Evolutionary conservation across 1,140 invertebrate species (phyloP).

Genomic region (Lerema accius): DNA sequence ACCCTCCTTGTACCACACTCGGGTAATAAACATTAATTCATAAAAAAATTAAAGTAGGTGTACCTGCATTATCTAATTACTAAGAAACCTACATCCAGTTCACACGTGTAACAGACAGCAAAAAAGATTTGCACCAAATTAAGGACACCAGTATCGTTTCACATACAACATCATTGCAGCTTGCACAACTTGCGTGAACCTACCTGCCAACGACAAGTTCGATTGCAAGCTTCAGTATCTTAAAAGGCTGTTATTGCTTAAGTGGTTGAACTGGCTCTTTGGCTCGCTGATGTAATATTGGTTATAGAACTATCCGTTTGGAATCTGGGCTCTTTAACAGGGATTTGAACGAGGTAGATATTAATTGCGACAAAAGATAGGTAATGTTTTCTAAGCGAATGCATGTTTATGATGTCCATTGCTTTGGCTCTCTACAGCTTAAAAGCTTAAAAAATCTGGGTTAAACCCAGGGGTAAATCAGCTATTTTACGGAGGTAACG

Average conservation of each 20-base stretch:
- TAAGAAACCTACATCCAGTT: neutral
- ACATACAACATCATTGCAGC: slow-evolving; percentile 11
- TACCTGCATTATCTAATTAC: too few species aligned
- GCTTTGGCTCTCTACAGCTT: too few species aligned
- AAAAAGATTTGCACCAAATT: slow-evolving; percentile 7
- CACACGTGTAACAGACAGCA: neutral
- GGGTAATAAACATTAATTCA: too few species aligned
- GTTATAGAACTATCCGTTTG: neutral
- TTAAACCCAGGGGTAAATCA: too few species aligned
- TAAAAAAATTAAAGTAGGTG: too few species aligned
- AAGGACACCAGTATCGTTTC: neutral
- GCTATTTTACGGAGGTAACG: too few species aligned
- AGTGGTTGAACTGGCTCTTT: slow-evolving; percentile 22
- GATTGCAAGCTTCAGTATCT: slow-evolving; percentile 19
- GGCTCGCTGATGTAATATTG: slow-evolving; percentile 14
- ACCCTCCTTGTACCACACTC: too few species aligned
- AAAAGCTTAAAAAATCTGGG: too few species aligned
- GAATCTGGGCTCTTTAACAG: neutral
- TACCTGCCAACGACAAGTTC: slow-evolving; percentile 1
- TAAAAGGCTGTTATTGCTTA: slow-evolving; percentile 28
- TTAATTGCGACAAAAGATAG: too few species aligned
- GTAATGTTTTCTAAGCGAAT: too few species aligned
- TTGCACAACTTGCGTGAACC: slow-evolving; percentile 17
- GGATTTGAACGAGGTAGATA: too few species aligned
- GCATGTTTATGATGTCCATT: too few species aligned